A percentile compares a stretch with the other conserved stretches of the same genome.
Conservation (phyloP, 2,888 invertebrate species). For the Epistrophe grossulariae region DNA sequence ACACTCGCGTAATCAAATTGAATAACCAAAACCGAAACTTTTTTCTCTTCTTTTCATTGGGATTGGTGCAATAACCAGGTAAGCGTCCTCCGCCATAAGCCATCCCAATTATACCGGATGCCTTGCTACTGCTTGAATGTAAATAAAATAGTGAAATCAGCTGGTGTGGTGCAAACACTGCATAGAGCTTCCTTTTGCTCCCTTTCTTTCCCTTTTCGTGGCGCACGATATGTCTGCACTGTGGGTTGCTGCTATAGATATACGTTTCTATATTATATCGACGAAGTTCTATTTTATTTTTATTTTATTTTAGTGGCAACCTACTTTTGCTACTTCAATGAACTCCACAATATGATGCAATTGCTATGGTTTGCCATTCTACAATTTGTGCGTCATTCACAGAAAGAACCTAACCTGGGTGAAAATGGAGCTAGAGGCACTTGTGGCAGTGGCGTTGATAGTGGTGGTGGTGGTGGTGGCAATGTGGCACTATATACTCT, state of each 20-base stretch:
- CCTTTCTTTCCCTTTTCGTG: not conserved
- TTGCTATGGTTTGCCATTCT: constrained; percentile 40
- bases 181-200: constrained; percentile 10
- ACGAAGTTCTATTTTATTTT: constrained; percentile 28
- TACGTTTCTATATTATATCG: not conserved
- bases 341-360: constrained; percentile 71
- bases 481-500: constrained; percentile 10
- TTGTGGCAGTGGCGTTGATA: not conserved
- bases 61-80: constrained; percentile 58
- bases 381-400: constrained; percentile 53
- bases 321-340: constrained; percentile 71
- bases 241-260: not conserved
- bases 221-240: not conserved
- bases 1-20: constrained; percentile 20
- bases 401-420: constrained; percentile 17
- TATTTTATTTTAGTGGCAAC: constrained; percentile 53
- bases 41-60: not conserved
- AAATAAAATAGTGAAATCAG: constrained; percentile 36
- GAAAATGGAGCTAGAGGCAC: constrained; percentile 18
- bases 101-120: constrained; percentile 34
- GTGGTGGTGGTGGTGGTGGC: not conserved
- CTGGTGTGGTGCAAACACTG: constrained; percentile 23
- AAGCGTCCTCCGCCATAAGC: not conserved
- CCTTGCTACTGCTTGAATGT: constrained; percentile 22
- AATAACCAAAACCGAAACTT: constrained; percentile 16